A percentile compares a stretch with the other conserved stretches of the same genome.
Conservation (phyloP, 2,797 vertebrate genomes). For the Anas georgica region DNA sequence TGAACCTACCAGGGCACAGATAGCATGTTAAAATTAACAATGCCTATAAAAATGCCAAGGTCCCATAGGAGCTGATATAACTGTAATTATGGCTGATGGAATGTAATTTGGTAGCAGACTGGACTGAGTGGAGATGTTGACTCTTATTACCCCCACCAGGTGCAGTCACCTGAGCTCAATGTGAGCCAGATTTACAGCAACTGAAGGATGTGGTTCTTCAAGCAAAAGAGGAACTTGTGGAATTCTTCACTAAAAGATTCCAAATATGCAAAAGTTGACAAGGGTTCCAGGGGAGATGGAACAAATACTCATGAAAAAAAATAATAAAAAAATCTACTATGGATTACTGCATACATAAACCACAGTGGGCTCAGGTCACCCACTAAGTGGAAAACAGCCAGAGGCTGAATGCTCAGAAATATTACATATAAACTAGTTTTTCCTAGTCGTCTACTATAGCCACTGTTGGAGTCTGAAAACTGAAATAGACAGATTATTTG, state of each 20-base stretch:
- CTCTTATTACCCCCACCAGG: not conserved
- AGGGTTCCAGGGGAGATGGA: not conserved
- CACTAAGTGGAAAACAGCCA: not conserved
- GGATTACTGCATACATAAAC: not conserved
- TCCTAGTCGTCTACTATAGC: not conserved
- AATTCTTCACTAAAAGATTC: not conserved
- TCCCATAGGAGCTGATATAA: fast-evolving
- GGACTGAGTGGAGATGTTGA: not conserved
- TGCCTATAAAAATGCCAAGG: not conserved
- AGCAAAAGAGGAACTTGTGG: fast-evolving
- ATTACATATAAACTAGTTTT: not conserved
- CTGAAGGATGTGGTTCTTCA: not conserved
- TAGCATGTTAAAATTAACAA: not conserved
- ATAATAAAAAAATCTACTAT: not conserved
- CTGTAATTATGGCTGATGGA: not conserved
- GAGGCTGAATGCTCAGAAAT: not conserved
- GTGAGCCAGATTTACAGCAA: not conserved
- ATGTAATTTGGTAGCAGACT: not conserved
- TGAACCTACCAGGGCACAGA: not conserved
- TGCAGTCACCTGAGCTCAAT: not conserved
- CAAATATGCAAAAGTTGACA: not conserved
- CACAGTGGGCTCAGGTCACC: not conserved
- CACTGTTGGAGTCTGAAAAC: not conserved
- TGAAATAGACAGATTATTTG: not conserved
- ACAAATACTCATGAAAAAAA: not conserved